A percentile compares a stretch with the other conserved stretches of the same genome.
These are phyloP conservation scores for Takifugu ocellatus DNA, from an alignment of 2,797 vertebrate genomes.

Conservation along the genomic window DNA sequence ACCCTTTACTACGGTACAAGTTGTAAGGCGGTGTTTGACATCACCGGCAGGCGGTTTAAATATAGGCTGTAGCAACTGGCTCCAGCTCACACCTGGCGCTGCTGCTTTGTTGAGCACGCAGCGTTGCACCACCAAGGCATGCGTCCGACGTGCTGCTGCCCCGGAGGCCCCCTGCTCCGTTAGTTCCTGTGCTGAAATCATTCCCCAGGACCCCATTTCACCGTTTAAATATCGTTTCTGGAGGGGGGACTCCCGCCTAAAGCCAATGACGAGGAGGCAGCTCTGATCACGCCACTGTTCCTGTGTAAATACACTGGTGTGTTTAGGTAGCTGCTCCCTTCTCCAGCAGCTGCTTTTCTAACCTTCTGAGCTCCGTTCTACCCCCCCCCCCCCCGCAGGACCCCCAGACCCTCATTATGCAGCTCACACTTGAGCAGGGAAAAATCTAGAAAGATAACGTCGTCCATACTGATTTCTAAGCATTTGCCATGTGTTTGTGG, in stretches of 20 bases:
- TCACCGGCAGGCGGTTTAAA: conserved; percentile 42
- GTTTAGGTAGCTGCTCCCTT: not conserved
- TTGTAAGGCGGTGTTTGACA: conserved; percentile 41
- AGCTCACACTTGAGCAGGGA: not conserved
- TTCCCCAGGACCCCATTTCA: not conserved
- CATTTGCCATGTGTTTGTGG: conserved; percentile 28
- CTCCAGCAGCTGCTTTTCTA: conserved; percentile 18
- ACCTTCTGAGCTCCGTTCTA: conserved; percentile 12
- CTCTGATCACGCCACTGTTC: not conserved
- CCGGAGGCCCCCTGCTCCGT: too few relatives aligned
- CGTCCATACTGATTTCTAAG: conserved; percentile 38
- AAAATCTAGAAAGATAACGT: conserved; percentile 7
- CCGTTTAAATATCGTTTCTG: not conserved
- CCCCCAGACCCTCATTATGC: not conserved
- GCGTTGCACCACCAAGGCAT: conserved; percentile 6
- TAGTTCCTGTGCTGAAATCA: not conserved
- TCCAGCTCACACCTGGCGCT: conserved; percentile 40
- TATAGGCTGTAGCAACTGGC: conserved; percentile 36
- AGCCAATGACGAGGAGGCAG: conserved; percentile 1
- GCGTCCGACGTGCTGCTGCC: not conserved
- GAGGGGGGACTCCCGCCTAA: not conserved
- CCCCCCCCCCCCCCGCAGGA: not conserved
- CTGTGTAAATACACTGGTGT: not conserved
- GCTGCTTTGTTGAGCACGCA: conserved; percentile 31
- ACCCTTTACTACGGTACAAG: conserved; percentile 52